Base-by-base conservation (phyloP, 2,888 invertebrate species). In the Tiliacea citrago region DNA sequence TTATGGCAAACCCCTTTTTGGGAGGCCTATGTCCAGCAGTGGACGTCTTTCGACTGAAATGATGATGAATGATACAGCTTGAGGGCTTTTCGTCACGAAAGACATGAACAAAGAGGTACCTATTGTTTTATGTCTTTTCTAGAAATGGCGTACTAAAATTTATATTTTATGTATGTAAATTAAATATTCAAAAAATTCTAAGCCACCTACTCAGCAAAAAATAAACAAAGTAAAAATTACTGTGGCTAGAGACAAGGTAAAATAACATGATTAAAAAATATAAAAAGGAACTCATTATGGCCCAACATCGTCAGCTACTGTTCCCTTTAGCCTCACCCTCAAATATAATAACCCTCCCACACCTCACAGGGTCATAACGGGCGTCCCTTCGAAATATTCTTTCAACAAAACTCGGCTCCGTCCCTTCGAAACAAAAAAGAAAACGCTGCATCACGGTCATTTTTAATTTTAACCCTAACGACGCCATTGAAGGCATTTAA, bases 401-500 rank as follows among this genome's bases (percentile, higher is more conserved):
- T 96, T 95, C 93, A 95, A 92, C 93, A 91, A 92, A 93, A 93
- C 88, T 90, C 88, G 76, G 89, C 90, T 91, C 88, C 89, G 90
- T 92, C 94, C 94, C 92, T 94, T 94, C 87, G 84, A 86, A 92
- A 92, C 93, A 95, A 95, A 96, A 96, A 96, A 94, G 95, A 96
- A 96, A 95, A 90, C 92, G 96, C 96, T 90, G 92, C 91, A 93
- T 96, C 96, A 96, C 95, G 94, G 93, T 92, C 95, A 92, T 95
- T 95, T 96, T 96, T 96, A 96, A 96, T 96, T 95, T 96, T 91
- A 91, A 90, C 93, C 94, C 93, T 94, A 96, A 96, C 95, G 95
- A 95, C 92, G 94, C 92, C 92, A 95, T 95, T 95, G 94, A 92
- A 93, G 95, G 93, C 91, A 93, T 95, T 95, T 93, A 93, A 89